Conservation (phyloP, 2,113 vertebrate genomes). For the Ploceus nigricollis region DNA sequence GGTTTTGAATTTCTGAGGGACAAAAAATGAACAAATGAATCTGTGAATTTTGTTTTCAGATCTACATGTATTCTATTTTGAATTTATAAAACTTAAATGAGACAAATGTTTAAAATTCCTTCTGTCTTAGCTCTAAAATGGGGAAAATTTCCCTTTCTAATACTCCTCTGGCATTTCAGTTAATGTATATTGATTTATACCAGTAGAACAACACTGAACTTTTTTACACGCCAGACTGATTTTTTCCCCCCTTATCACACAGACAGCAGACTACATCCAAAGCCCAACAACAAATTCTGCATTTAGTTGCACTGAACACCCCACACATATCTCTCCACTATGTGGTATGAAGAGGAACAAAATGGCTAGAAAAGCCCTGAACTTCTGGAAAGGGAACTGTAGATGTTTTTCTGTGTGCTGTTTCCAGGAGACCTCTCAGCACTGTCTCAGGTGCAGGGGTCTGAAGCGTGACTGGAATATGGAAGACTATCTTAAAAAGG, state of each 20-base stretch:
- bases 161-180: background rate
- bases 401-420: background rate
- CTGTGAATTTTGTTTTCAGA: background rate
- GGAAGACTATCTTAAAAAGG: background rate
- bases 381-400: background rate
- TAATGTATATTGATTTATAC: background rate
- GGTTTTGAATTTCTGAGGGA: background rate
- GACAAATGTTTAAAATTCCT: background rate
- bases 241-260: background rate
- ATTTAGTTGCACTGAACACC: background rate
- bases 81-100: background rate
- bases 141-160: background rate
- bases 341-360: background rate
- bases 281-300: background rate
- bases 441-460: background rate
- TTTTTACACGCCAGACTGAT: background rate
- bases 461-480: background rate
- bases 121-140: background rate
- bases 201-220: background rate
- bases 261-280: background rate
- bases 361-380: background rate
- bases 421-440: background rate
- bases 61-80: background rate
- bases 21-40: background rate
- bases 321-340: fast-evolving